Percentiles rank a stretch among this genome's conserved stretches.
These are phyloP conservation scores for Paguma larvata DNA, from an alignment of 2,797 vertebrate species.

Conservation along the genomic window DNA sequence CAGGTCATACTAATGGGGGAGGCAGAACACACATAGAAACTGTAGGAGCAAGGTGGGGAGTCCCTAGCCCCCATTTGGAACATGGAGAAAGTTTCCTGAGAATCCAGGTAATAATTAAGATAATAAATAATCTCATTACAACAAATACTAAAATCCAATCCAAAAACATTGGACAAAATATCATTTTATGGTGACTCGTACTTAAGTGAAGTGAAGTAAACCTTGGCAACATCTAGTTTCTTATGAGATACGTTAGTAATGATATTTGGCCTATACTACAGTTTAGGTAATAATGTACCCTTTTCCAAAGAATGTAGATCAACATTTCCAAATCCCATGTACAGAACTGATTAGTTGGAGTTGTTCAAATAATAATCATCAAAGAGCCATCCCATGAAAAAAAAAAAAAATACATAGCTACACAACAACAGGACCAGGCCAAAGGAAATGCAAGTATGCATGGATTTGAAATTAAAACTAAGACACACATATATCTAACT, in stretches of 20 bases:
- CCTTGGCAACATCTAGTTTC: constrained; percentile 64
- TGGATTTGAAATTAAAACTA: constrained; percentile 39
- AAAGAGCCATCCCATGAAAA: neutral
- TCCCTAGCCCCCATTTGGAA: neutral
- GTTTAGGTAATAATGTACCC: constrained; percentile 57
- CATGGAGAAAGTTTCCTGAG: neutral
- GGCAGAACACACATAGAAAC: neutral
- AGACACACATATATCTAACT: neutral
- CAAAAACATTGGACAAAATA: neutral
- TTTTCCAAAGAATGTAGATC: constrained; percentile 66
- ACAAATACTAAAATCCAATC: constrained; percentile 56
- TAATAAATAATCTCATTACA: constrained; percentile 44
- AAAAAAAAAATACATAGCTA: neutral
- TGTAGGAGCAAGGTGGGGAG: neutral
- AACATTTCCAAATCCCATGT: constrained; percentile 33
- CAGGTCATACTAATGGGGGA: neutral
- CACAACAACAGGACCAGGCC: neutral
- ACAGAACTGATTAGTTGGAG: constrained; percentile 43
- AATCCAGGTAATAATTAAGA: constrained; percentile 26
- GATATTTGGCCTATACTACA: constrained; percentile 5
- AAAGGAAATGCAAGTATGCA: neutral
- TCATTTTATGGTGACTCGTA: constrained; percentile 50
- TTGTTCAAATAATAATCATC: constrained; percentile 65
- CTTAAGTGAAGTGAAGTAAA: constrained; percentile 67
- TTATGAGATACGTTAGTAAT: constrained; percentile 58